Evolutionary conservation across 2,888 invertebrate genomes (phyloP), one percentile per base, ranked within the genome.

Genomic region (Cerastis rubricosa): DNA sequence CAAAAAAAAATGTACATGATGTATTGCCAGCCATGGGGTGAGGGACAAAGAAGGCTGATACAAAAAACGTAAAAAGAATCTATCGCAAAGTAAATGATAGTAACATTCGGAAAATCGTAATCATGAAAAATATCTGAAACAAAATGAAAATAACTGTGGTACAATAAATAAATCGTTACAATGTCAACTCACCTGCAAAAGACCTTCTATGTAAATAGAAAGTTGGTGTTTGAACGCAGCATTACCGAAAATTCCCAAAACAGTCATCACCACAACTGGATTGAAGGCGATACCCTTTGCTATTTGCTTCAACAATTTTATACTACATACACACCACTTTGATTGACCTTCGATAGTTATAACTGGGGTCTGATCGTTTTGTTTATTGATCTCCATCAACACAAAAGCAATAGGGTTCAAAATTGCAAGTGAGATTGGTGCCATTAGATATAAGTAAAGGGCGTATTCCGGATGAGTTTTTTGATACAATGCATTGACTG

Each of bases 331-430:
- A 77, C 90, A 92, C 63, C 87, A 89, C 66, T 89, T 93, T 54
- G 76, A 71, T 76, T 91, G 89, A 47, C 86, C 89, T 45, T 86
- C 88, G 35, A 89, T 89, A 17, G 88, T 83, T 49, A 89, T 84
- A 65, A 87, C 83, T 84, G 90, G 91, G 29, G 89, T 84, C 78
- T 89, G 90, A 77, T 94, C 94, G 90, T 94, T 95, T 80, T 97
- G 97, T 90, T 97, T 98, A 81, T 97, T 97, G 66, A 99, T 97
- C 96, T 99, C 99, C 97, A 99, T 97, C 80, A 99, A 94, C 8
- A 99, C 97, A 93, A 99, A 99, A 40, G 99, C 99, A 85, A 99
- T 97, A 0, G 99, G 99, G 95, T 99, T 99, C 45, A 99, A 96
- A 88, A 99, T 98, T 1, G 99, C 98, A 81, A 99, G 96, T 63